Conservation (phyloP, 1,140 invertebrate species). For the Coptotermes formosanus region DNA sequence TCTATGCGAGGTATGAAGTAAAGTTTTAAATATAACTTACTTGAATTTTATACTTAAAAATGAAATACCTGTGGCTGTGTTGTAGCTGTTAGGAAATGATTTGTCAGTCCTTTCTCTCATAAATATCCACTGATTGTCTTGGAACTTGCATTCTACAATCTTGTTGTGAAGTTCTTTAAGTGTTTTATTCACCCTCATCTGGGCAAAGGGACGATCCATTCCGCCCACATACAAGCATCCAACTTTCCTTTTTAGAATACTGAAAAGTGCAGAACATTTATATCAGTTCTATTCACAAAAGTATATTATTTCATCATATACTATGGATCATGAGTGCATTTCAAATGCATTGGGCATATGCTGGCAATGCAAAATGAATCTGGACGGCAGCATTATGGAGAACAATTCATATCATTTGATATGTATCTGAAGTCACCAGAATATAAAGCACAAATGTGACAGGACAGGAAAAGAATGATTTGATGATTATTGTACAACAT, state of each 20-base stretch:
- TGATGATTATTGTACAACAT: no score
- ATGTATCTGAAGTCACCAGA: no score
- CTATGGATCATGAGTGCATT: neutral
- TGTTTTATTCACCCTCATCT: slow-evolving; percentile 75
- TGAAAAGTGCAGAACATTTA: slow-evolving; percentile 46
- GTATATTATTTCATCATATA: neutral
- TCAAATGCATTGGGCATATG: no score
- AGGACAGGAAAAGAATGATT: no score
- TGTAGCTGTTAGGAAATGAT: slow-evolving; percentile 88
- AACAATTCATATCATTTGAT: no score
- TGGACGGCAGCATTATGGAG: no score
- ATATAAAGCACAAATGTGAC: no score
- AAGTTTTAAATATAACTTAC: neutral
- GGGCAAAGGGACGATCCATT: slow-evolving; percentile 59
- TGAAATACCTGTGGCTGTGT: slow-evolving; percentile 71
- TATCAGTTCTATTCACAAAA: neutral
- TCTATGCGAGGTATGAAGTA: neutral
- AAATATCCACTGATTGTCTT: slow-evolving; percentile 82
- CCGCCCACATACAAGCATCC: slow-evolving; percentile 81
- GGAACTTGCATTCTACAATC: slow-evolving; percentile 93
- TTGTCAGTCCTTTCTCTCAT: slow-evolving; percentile 97
- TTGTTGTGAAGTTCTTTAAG: slow-evolving; percentile 83
- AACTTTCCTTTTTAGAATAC: slow-evolving; percentile 70
- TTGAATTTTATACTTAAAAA: neutral
- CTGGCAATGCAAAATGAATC: no score